Conservation (phyloP, 2,797 vertebrate genomes). For the Gallinago solitaria region DNA sequence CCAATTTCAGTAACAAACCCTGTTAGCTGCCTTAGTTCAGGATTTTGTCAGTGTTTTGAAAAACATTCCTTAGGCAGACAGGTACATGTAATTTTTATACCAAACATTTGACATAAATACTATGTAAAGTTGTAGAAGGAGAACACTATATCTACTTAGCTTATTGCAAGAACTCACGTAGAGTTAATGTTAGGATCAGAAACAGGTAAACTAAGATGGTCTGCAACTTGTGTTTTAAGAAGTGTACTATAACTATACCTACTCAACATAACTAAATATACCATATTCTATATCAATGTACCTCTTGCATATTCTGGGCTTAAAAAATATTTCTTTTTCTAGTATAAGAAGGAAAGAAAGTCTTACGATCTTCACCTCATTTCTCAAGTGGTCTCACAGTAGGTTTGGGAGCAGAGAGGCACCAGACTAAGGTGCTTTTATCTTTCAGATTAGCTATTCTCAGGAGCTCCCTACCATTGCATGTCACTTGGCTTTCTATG, state of each 20-base stretch:
- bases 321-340: background rate
- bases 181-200: background rate
- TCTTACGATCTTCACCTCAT: background rate
- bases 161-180: too few species aligned
- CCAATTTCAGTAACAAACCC: background rate
- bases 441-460: background rate
- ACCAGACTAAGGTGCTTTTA: background rate
- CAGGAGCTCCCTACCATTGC: background rate
- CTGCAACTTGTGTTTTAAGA: background rate
- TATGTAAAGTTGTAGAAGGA: too few species aligned
- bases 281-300: background rate
- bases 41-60: background rate
- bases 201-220: background rate
- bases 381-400: background rate
- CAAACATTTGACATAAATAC: too few species aligned
- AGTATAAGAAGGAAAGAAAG: background rate
- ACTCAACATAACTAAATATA: background rate
- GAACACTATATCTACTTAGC: too few species aligned
- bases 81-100: too few species aligned
- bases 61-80: background rate
- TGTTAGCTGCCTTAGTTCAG: background rate
- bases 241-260: background rate
- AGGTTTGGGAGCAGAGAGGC: background rate
- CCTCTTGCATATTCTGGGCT: background rate
- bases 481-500: background rate